phyloP scores from a whole-genome alignment of 2,113 vertebrate genomes.

The Etheostoma cragini region DNA sequence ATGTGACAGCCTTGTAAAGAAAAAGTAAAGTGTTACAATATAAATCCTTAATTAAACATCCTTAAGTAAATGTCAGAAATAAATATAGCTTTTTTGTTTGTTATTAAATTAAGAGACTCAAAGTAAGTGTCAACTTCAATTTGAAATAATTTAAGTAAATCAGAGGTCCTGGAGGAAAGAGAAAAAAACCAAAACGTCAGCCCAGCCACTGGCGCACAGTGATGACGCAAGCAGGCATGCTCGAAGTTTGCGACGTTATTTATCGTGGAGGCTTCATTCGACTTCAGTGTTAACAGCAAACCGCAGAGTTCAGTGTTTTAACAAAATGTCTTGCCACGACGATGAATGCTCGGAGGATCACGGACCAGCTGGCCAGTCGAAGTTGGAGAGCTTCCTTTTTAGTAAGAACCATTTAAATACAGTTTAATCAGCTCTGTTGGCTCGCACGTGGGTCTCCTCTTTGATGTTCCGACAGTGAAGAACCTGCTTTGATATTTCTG shows the following conservation, averaged over 20 bases:
- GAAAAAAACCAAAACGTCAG: neutral
- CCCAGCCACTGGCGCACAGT: conserved; percentile 24
- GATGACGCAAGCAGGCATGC: conserved; percentile 39
- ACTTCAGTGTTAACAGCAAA: neutral
- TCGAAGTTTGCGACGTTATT: conserved; percentile 48
- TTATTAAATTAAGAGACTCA: no score
- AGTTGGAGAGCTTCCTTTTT: conserved; percentile 85
- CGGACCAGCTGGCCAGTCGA: conserved; percentile 48
- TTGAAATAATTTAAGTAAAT: no score
- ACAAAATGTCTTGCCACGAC: conserved; percentile 76
- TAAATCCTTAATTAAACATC: no score
- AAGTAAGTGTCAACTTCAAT: no score
- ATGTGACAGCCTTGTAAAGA: no score
- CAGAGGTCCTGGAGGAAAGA: neutral
- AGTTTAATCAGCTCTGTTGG: neutral
- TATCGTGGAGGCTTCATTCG: conserved; percentile 2
- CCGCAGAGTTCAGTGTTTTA: neutral
- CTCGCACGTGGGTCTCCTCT: conserved; percentile 73
- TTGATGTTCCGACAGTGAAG: neutral
- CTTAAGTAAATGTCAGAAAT: no score
- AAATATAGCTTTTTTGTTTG: no score
- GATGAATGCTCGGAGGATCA: conserved; percentile 57
- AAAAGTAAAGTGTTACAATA: no score
- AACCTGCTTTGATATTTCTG: neutral
- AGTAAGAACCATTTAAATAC: conserved; percentile 73